Percentiles rank a stretch among this genome's conserved stretches.
phyloP scores from a whole-genome alignment of 2,888 invertebrate genomes.

The Drosophila atripex region DNA sequence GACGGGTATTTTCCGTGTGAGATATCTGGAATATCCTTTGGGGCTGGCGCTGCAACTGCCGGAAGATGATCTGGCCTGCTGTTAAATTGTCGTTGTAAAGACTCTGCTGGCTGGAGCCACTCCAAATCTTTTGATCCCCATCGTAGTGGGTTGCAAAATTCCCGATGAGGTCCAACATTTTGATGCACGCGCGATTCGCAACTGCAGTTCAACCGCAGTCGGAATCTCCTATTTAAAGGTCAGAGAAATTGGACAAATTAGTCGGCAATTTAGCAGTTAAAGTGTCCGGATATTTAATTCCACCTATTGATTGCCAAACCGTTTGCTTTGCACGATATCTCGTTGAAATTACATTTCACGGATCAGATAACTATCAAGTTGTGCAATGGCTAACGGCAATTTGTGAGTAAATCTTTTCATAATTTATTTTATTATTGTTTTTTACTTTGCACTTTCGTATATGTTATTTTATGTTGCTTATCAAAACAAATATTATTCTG shows the following conservation, averaged over 20 bases:
- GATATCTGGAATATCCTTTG: slow-evolving; percentile 70
- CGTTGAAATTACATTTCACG: slow-evolving; percentile 11
- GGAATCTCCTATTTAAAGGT: slow-evolving; percentile 48
- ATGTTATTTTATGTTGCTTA: not conserved
- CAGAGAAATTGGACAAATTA: slow-evolving; percentile 45
- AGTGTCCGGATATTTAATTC: slow-evolving; percentile 49
- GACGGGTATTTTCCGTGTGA: slow-evolving; percentile 56
- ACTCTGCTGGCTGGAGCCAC: slow-evolving; percentile 45
- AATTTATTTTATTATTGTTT: not conserved
- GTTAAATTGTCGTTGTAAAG: slow-evolving; percentile 66
- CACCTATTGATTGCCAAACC: slow-evolving; percentile 27
- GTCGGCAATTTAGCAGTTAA: slow-evolving; percentile 60
- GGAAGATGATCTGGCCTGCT: slow-evolving; percentile 68
- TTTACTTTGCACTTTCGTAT: not conserved
- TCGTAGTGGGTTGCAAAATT: slow-evolving; percentile 54
- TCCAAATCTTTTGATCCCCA: slow-evolving; percentile 57
- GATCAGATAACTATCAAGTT: slow-evolving; percentile 16
- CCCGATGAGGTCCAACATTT: slow-evolving; percentile 56
- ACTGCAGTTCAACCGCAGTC: not conserved
- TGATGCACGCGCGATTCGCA: slow-evolving; percentile 30
- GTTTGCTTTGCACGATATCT: slow-evolving; percentile 35
- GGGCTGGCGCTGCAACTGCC: slow-evolving; percentile 57
- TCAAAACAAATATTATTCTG: too few relatives aligned
- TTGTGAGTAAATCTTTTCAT: slow-evolving; percentile 1
- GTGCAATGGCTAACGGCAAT: slow-evolving; percentile 5